A percentile compares a stretch with the other conserved stretches of the same genome.
These are phyloP conservation scores for Zaprionus nigranus DNA, from an alignment of 1,140 invertebrate species.

Conservation along the genomic window DNA sequence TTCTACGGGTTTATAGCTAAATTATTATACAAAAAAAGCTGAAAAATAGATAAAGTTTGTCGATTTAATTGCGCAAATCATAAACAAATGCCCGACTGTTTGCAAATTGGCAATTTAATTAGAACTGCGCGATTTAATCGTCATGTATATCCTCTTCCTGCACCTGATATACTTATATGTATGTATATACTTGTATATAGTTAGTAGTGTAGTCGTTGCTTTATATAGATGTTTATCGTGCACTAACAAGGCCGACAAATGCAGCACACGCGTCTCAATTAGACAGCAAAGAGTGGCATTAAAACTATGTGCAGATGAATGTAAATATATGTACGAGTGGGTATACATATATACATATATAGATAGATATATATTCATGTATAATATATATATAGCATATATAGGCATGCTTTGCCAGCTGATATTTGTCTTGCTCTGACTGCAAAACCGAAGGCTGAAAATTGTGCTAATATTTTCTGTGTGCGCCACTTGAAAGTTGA, in stretches of 20 bases:
- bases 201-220: background rate
- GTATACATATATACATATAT: background rate
- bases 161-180: background rate
- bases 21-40: slow-evolving; percentile 18
- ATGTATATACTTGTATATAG: too few relatives aligned
- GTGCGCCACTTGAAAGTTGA: slow-evolving; percentile 70
- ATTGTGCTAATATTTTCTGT: slow-evolving; percentile 61
- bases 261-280: background rate
- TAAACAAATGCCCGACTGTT: slow-evolving; percentile 60
- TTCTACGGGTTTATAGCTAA: slow-evolving; percentile 44
- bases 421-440: slow-evolving; percentile 44
- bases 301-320: background rate
- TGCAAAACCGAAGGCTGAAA: slow-evolving; percentile 38
- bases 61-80: slow-evolving; percentile 70
- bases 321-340: background rate
- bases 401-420: slow-evolving; percentile 9
- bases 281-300: background rate
- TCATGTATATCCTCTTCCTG: slow-evolving; percentile 1
- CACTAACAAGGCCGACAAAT: background rate
- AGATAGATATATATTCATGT: slow-evolving; percentile 2
- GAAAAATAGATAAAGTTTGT: slow-evolving; percentile 20
- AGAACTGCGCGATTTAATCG: slow-evolving; percentile 18
- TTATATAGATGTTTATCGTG: background rate
- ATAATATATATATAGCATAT: background rate
- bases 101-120: slow-evolving; percentile 50